Conservation (phyloP, 2,888 invertebrate genomes). For the Ceratothoa steindachneri region DNA sequence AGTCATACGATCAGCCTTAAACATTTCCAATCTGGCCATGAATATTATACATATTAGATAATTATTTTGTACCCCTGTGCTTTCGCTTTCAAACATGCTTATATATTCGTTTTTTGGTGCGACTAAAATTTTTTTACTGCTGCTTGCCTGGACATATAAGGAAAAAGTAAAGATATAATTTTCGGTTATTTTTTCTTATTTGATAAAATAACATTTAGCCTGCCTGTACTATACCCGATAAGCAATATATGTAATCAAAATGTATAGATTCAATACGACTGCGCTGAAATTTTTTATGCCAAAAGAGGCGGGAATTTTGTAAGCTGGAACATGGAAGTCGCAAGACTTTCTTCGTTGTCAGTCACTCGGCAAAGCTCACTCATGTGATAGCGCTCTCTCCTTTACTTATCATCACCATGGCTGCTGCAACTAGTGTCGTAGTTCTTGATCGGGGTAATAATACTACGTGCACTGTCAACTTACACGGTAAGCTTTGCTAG, state of each 20-base stretch:
- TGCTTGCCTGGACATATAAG: no score
- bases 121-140: no score
- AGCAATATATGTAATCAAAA: not conserved
- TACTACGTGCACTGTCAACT: constrained; percentile 92
- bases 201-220: no score
- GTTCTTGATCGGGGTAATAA: constrained; percentile 92
- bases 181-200: no score
- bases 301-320: constrained; percentile 10
- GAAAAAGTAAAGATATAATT: no score
- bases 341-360: constrained; percentile 2
- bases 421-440: constrained; percentile 61
- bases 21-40: no score
- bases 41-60: no score
- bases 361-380: not conserved
- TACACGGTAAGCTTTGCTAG: constrained; percentile 70
- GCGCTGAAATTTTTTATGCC: constrained; percentile 8
- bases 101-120: no score
- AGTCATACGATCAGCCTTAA: no score
- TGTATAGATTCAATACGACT: not conserved
- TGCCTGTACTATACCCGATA: not conserved
- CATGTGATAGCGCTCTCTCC: not conserved
- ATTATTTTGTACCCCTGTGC: no score
- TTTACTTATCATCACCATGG: constrained; percentile 22
- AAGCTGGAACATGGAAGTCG: constrained; percentile 5
- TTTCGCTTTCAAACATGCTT: no score